These are phyloP conservation scores for Muscicapa adusta DNA, from an alignment of 2,113 vertebrate species.

Conservation along the genomic window DNA sequence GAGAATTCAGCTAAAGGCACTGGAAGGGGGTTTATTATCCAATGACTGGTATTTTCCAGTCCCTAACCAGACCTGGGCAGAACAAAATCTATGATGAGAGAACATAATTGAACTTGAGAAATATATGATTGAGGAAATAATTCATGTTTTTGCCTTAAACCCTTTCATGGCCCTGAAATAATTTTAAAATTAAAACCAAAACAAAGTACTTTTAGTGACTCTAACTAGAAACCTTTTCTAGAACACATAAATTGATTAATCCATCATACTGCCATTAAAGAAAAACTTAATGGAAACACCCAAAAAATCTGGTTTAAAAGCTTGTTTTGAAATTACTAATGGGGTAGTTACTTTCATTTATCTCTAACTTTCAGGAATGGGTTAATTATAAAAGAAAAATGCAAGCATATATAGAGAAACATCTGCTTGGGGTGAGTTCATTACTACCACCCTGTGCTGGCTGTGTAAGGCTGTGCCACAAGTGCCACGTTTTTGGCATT, in stretches of 20 bases:
- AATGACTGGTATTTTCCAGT: not conserved
- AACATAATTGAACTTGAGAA: not conserved
- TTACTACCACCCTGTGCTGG: not conserved
- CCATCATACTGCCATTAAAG: not conserved
- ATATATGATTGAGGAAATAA: not conserved
- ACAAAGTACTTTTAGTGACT: not conserved
- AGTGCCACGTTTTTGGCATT: not conserved
- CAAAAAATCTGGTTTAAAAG: not conserved
- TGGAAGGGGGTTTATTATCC: not conserved
- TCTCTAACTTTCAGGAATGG: not conserved
- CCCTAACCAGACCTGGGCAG: not conserved
- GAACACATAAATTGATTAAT: not conserved
- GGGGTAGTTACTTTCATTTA: not conserved
- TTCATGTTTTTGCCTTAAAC: accelerated
- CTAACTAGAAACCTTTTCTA: not conserved
- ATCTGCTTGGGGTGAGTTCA: not conserved
- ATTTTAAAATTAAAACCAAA: not conserved
- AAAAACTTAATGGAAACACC: not conserved
- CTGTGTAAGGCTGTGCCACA: not conserved
- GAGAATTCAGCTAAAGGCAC: not conserved
- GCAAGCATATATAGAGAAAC: not conserved
- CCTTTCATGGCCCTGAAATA: not conserved
- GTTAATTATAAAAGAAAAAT: not conserved
- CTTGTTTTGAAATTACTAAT: not conserved
- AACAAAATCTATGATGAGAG: not conserved